Evolutionary conservation across 2,888 invertebrate species (phyloP).

Genomic region (Prenolepis imparis): DNA sequence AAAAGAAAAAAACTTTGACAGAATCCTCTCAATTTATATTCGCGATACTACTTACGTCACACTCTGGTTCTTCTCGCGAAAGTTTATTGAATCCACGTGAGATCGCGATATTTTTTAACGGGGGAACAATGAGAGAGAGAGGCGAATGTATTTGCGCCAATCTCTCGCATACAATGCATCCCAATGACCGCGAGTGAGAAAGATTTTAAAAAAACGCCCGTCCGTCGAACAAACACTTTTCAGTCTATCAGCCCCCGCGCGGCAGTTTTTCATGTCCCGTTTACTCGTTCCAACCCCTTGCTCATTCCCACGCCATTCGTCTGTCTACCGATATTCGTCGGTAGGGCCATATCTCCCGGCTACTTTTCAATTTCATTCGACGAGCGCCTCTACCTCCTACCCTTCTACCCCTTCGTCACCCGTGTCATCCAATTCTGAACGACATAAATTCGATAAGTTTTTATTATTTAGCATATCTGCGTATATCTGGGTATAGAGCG

Average conservation of each 20-base stretch:
- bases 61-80: background rate
- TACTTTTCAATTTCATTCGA: conserved; percentile 80
- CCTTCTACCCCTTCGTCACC: conserved; percentile 7
- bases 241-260: conserved; percentile 72
- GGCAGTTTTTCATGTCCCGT: conserved; percentile 75
- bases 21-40: conserved; percentile 24
- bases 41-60: conserved; percentile 42
- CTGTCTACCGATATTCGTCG: conserved; percentile 75
- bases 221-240: conserved; percentile 66
- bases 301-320: conserved; percentile 71
- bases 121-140: conserved; percentile 41
- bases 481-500: conserved; percentile 18
- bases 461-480: conserved; percentile 77
- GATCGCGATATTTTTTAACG: conserved; percentile 53
- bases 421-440: conserved; percentile 62
- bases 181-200: conserved; percentile 52
- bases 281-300: conserved; percentile 76
- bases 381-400: conserved; percentile 54
- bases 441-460: conserved; percentile 80
- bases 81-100: conserved; percentile 55
- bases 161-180: conserved; percentile 32
- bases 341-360: conserved; percentile 72
- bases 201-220: conserved; percentile 46
- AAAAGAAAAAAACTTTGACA: conserved; percentile 32
- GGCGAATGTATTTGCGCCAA: conserved; percentile 45